phyloP scores from a whole-genome alignment of 2,797 vertebrate genomes.

The Semaprochilodus insignis region DNA sequence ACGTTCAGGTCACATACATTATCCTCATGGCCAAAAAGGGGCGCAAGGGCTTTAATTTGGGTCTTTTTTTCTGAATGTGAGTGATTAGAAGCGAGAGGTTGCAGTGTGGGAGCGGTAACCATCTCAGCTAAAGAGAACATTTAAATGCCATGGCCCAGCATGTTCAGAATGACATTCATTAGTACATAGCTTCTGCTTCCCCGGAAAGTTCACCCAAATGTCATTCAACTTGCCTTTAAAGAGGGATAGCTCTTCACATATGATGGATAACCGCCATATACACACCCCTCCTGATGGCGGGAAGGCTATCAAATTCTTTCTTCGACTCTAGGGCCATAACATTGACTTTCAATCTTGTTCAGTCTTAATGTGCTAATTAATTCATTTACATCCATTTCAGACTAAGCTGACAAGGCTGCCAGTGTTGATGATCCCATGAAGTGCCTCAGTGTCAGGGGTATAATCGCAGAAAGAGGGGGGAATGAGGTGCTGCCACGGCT shows the following conservation, averaged over 20 bases:
- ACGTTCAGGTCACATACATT: neutral
- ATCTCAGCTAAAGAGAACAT: conserved; percentile 44
- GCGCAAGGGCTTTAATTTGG: conserved; percentile 27
- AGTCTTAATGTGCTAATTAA: conserved; percentile 59
- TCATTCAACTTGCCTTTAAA: conserved; percentile 57
- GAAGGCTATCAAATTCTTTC: conserved; percentile 51
- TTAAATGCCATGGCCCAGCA: conserved; percentile 56
- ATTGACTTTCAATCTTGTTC: conserved; percentile 60
- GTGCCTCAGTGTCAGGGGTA: conserved; percentile 37
- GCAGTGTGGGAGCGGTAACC: conserved; percentile 34
- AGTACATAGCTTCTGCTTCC: conserved; percentile 58
- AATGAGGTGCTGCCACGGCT: conserved; percentile 23
- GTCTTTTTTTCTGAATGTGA: conserved; percentile 22
- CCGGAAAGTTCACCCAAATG: conserved; percentile 62
- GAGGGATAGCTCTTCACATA: conserved; percentile 33
- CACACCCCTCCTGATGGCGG: conserved; percentile 43
- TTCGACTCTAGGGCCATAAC: conserved; percentile 47
- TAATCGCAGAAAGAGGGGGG: conserved; percentile 33
- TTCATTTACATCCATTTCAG: conserved; percentile 57
- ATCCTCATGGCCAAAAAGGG: conserved; percentile 15
- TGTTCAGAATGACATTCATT: conserved; percentile 61
- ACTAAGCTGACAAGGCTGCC: conserved; percentile 47
- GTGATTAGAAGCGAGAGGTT: conserved; percentile 38
- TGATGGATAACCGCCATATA: conserved; percentile 49
- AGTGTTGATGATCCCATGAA: conserved; percentile 49